Conservation (phyloP, 1,140 invertebrate species). For the Dolichoris vasculosae region DNA sequence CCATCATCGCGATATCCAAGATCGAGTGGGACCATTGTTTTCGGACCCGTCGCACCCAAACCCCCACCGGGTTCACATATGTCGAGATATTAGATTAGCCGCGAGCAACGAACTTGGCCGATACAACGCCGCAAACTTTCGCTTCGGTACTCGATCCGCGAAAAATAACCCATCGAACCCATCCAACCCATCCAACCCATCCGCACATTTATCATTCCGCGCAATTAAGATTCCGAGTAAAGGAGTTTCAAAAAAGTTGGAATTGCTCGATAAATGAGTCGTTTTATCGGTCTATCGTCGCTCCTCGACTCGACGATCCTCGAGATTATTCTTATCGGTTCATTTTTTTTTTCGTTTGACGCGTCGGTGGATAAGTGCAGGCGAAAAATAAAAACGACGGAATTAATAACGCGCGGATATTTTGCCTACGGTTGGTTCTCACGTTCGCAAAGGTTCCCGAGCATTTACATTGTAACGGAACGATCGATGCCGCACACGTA, state of each 20-base stretch:
- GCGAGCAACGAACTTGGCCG: neutral
- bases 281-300: neutral
- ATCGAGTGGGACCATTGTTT: neutral
- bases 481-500: too few relatives aligned
- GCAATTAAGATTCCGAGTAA: neutral
- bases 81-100: constrained; percentile 22
- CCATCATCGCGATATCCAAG: neutral
- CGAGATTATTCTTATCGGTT: too few relatives aligned
- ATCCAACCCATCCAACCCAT: neutral
- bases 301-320: too few relatives aligned
- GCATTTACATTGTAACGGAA: too few relatives aligned
- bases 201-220: neutral
- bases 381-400: too few relatives aligned
- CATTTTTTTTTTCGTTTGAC: too few relatives aligned
- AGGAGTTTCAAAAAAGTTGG: neutral
- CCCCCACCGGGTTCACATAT: constrained; percentile 1
- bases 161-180: neutral
- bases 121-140: neutral
- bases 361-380: too few relatives aligned
- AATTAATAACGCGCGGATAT: too few relatives aligned
- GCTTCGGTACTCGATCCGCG: too few relatives aligned
- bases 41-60: neutral
- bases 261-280: neutral
- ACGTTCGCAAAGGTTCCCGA: too few relatives aligned
- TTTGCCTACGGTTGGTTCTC: too few relatives aligned